phyloP scores from a whole-genome alignment of 2,888 invertebrate species.

The Opisthograptis luteolata region DNA sequence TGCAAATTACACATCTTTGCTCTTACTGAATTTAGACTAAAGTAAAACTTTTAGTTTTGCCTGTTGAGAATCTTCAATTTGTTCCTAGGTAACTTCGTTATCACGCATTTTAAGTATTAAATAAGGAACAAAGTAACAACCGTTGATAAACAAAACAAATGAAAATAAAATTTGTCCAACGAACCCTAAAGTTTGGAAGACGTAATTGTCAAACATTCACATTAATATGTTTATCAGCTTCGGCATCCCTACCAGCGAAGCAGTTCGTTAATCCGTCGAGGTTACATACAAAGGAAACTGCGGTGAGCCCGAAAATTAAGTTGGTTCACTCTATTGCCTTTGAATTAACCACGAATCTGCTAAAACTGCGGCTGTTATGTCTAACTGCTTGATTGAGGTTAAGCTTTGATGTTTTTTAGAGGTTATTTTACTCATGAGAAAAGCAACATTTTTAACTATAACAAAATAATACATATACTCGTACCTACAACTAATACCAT shows the following conservation, averaged over 20 bases:
- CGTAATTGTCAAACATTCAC: slow-evolving; percentile 25
- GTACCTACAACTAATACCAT: too few relatives aligned
- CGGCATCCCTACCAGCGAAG: slow-evolving; percentile 22
- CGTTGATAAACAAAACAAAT: slow-evolving; percentile 6
- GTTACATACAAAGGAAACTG: slow-evolving; percentile 78
- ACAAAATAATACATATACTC: too few relatives aligned
- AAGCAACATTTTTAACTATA: slow-evolving; percentile 12
- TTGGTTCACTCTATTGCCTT: slow-evolving; percentile 78
- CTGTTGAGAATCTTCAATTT: too few relatives aligned
- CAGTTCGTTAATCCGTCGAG: slow-evolving; percentile 71
- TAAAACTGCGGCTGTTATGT: slow-evolving; percentile 47
- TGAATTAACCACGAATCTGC: slow-evolving; percentile 66
- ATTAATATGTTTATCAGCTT: slow-evolving; percentile 30
- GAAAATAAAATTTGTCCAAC: slow-evolving; percentile 1
- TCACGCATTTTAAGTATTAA: too few relatives aligned
- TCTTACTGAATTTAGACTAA: too few relatives aligned
- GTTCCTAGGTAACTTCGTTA: too few relatives aligned
- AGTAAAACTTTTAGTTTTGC: too few relatives aligned
- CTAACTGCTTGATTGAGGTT: slow-evolving; percentile 45
- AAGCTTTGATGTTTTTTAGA: slow-evolving; percentile 49
- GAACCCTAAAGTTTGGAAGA: slow-evolving; percentile 2
- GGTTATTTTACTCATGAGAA: slow-evolving; percentile 26
- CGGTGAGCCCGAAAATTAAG: slow-evolving; percentile 81
- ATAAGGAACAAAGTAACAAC: too few relatives aligned
- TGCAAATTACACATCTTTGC: too few relatives aligned